phyloP scores from a whole-genome alignment of 1,140 invertebrate species.

The Lucilia sericata region DNA sequence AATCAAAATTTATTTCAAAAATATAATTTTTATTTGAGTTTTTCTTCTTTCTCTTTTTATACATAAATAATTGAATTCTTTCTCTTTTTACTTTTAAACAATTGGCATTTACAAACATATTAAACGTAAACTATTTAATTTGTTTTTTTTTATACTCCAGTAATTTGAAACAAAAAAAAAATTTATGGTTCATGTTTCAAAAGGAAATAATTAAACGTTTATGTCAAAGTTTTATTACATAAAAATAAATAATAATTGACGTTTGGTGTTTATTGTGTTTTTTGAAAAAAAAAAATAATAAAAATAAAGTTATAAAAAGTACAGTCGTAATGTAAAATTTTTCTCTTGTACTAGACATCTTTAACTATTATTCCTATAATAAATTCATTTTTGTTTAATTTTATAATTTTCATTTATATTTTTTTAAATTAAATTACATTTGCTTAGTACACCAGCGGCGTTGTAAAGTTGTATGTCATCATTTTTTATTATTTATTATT shows the following conservation, averaged over 20 bases:
- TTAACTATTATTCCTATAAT: constrained; percentile 10
- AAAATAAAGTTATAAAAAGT: constrained; percentile 37
- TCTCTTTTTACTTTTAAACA: background rate
- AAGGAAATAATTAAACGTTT: background rate
- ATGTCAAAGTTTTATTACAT: constrained; percentile 17
- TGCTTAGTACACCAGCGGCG: too few relatives aligned
- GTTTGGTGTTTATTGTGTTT: constrained; percentile 50
- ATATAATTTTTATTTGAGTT: constrained; percentile 20
- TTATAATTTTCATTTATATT: background rate
- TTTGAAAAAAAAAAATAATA: background rate
- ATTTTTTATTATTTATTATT: too few relatives aligned
- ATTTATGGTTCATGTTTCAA: background rate
- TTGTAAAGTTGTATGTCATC: too few relatives aligned
- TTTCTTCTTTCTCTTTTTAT: background rate
- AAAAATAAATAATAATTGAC: constrained; percentile 46
- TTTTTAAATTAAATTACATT: background rate
- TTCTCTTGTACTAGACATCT: constrained; percentile 33
- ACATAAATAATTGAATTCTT: background rate
- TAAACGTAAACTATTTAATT: background rate
- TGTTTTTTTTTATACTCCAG: background rate
- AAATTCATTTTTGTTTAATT: background rate
- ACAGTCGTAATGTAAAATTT: constrained; percentile 44
- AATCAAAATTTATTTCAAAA: constrained; percentile 26
- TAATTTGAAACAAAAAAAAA: background rate
- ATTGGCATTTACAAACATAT: constrained; percentile 35